Percentiles rank a stretch among this genome's conserved stretches.
These are phyloP conservation scores for Chaitophorus viminalis DNA, from an alignment of 2,888 invertebrate genomes.

Conservation along the genomic window DNA sequence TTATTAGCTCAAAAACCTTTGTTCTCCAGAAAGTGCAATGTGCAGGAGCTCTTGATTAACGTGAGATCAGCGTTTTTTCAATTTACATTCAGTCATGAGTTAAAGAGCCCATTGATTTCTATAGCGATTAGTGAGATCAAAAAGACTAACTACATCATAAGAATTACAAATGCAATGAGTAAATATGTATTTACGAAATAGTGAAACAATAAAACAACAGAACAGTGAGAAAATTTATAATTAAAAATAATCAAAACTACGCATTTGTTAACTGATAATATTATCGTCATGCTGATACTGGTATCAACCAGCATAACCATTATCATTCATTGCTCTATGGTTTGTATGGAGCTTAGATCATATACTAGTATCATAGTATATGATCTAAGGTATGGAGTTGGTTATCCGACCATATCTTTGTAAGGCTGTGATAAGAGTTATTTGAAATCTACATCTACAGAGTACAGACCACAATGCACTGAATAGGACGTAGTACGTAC, in stretches of 20 bases:
- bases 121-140: conserved; percentile 19
- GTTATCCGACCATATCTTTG: background rate
- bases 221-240: background rate
- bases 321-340: too few species aligned
- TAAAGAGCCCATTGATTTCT: conserved; percentile 5
- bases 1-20: conserved; percentile 51
- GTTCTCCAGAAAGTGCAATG: conserved; percentile 39
- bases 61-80: conserved; percentile 16
- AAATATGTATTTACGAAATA: conserved; percentile 25
- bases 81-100: conserved; percentile 28
- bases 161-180: conserved; percentile 11
- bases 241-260: conserved; percentile 62
- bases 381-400: too few species aligned
- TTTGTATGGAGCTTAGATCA: too few species aligned
- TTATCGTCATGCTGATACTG: conserved; percentile 58
- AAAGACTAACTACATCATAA: conserved; percentile 31
- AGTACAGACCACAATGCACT: too few species aligned
- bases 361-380: too few species aligned
- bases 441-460: conserved; percentile 20
- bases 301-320: conserved; percentile 52
- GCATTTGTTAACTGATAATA: conserved; percentile 53
- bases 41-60: conserved; percentile 13
- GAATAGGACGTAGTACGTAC: too few species aligned
- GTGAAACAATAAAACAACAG: background rate
- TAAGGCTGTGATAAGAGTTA: background rate